Conservation (phyloP, 2,888 invertebrate species). For the Rapana venosa region DNA sequence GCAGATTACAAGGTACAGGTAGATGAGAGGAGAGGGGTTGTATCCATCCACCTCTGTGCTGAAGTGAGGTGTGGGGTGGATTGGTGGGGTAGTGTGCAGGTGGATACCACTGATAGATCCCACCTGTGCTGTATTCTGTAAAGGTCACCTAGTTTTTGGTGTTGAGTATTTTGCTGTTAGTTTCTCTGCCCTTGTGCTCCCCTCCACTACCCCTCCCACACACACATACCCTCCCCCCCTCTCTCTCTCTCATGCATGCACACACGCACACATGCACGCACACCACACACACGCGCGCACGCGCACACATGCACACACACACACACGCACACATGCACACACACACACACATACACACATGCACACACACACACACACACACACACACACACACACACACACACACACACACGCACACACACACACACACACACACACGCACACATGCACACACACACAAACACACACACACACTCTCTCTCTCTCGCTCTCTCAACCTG, state of each 20-base stretch:
- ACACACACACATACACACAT: not conserved
- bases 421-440: not conserved
- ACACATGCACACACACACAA: slow-evolving; percentile 29
- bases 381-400: slow-evolving; percentile 8
- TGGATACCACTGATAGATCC: no score
- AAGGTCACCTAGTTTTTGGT: no score
- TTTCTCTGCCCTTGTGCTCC: not conserved
- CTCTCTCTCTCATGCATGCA: not conserved
- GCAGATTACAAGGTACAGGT: no score
- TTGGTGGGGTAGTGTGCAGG: no score
- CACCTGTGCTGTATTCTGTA: no score
- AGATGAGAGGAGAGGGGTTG: no score
- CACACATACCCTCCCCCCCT: not conserved
- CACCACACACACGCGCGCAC: slow-evolving; percentile 29
- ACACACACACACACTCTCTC: slow-evolving; percentile 16
- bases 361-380: not conserved
- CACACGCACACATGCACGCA: not conserved
- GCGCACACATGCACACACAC: not conserved
- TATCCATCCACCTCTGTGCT: no score
- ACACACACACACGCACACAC: not conserved
- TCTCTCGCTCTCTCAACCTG: not conserved
- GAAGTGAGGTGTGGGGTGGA: no score
- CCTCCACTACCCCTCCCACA: not conserved
- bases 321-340: not conserved
- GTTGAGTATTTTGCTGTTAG: no score